Conservation (phyloP, 2,797 vertebrate genomes). For the Anniella stebbinsi region DNA sequence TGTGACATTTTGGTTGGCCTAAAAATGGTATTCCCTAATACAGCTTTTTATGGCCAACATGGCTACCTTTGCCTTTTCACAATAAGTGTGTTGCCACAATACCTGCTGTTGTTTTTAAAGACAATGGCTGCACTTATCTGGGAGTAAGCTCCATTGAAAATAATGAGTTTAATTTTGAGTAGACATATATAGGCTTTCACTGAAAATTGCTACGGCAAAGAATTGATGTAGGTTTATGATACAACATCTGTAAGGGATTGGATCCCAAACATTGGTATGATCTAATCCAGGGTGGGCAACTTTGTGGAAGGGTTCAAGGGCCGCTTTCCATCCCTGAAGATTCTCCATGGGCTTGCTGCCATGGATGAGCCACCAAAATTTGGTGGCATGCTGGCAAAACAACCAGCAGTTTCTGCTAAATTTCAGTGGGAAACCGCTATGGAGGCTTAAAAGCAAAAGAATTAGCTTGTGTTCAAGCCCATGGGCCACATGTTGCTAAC, state of each 20-base stretch:
- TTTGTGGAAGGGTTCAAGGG: too few species aligned
- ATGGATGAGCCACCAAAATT: too few species aligned
- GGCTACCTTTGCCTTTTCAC: neutral
- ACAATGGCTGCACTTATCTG: neutral
- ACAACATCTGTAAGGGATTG: neutral
- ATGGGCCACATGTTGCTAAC: too few species aligned
- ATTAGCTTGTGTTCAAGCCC: too few species aligned
- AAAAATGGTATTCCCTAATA: neutral
- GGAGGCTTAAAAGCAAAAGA: too few species aligned
- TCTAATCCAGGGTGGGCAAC: too few species aligned
- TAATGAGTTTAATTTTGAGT: neutral
- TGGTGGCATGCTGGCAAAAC: too few species aligned
- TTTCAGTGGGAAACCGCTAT: too few species aligned
- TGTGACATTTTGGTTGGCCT: neutral
- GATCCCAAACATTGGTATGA: neutral
- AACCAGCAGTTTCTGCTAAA: too few species aligned
- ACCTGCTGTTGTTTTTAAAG: neutral
- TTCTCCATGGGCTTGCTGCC: too few species aligned
- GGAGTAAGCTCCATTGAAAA: neutral
- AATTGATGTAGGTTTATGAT: neutral
- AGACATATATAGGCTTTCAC: neutral
- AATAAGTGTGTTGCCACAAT: neutral
- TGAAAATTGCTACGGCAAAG: neutral
- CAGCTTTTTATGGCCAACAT: neutral
- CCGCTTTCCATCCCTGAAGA: too few species aligned